Base-by-base conservation (phyloP, 2,888 invertebrate genomes). In the Chloroclystis v-ata region DNA sequence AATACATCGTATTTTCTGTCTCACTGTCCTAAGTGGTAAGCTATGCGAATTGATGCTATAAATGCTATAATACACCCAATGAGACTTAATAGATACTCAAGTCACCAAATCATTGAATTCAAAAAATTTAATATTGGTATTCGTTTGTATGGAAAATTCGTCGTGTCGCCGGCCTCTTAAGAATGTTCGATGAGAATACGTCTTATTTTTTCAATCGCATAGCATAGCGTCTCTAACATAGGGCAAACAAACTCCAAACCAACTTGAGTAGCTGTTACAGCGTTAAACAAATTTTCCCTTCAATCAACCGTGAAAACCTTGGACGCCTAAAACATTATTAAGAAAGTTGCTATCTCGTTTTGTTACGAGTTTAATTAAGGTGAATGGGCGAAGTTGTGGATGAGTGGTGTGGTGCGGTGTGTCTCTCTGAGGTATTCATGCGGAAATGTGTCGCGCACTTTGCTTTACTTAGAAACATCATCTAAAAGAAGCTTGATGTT, bases 1-100 rank as follows among this genome's bases (percentile, higher is more conserved):
- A 78, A 75, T 80, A 73, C 73, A 78, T 65, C 71, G 69, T 75
- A 71, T 75, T 66, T 75, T 66, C 67, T 63, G 50, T 61, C 68
- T 68, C 64, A 65, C 59, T 25, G 37, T 6, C 14, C 14, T 25
- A 26, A 4, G 25, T 11, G 25, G 37, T 13, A 16, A n/a, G 20
- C n/a, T 3, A 24, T 12, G 28, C 26, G 13, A 20, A 0, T 9
- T 5, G 1, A n/a, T 9, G 9, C 29, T 28, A 32, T 13, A 5
- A 32, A 32, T 5, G 32, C 32, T 32, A n/a, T 13, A 8, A 5
- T 14, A 32, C 9, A 8, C 7, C 4, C 9, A 20, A 29, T 6
- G 16, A 7, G 29, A 29, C 24, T 7, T 16, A 24, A 29, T 9
- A 12, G 5, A 29, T 11, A 12, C 29, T 29, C 12, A 7, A 11